Base-by-base conservation (phyloP, 2,113 vertebrate genomes). In the Trachemys scripta region DNA sequence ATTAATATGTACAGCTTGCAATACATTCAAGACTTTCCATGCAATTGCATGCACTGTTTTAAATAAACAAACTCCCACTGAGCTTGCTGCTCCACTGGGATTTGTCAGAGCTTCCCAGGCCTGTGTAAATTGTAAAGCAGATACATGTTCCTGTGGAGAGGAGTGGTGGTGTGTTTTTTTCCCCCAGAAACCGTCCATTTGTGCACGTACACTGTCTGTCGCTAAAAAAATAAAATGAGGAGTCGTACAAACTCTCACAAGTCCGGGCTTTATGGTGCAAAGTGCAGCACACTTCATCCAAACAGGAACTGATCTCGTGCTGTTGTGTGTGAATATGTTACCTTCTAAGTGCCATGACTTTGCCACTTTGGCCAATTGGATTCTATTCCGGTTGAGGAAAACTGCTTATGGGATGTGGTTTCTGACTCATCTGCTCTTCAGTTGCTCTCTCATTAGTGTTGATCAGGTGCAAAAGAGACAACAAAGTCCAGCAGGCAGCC, bases 1-100 rank as follows among this genome's bases (percentile, higher is more conserved):
- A 91, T 88, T 93, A 95, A 96, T 96, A 91, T 42, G 91, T 95
- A 90, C 0, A 9, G 24, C 90, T 95, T 95, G 85, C 91, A 80
- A 96, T 91, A 96, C 57, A 85, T 90, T 91, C 25, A 19, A 82
- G 27, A 92, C 93, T 95, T 96, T 95, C 95, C 88, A 76, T 47
- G 94, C 94, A 97, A 94, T 94, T 91, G 90, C 96, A 81, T 57
- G 79, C 50, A 25, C 65, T 94, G 90, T 92, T 97, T 97, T 92
- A 97, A 95, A 97, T 91, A 97, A 97, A 97, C 85, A 94, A 97
- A 96, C 93, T 95, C 91, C 96, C 92, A 75, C 92, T 59, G 90
- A 96, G 92, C 95, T 94, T 62, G 96, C 91, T 96, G 2, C 93
- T 96, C 96, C 96, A 85, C 95, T 90, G 97, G 86, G 95, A 97